Evolutionary conservation across 2,113 vertebrate species (phyloP).

Genomic region (Arizona elegans): DNA sequence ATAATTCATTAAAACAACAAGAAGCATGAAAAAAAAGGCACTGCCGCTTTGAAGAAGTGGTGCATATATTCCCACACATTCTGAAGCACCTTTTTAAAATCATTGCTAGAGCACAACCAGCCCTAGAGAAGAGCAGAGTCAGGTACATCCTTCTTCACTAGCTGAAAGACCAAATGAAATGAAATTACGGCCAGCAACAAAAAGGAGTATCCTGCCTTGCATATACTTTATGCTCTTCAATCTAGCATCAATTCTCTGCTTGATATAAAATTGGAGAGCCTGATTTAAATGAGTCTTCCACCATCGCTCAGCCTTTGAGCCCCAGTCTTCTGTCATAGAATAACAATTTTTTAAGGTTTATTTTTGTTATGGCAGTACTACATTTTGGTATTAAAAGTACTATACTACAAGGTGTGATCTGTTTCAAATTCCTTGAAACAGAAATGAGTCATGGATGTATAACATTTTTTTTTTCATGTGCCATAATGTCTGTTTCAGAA

Average conservation of each 20-base stretch:
- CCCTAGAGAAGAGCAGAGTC: background rate
- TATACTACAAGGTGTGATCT: background rate
- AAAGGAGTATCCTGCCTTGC: background rate
- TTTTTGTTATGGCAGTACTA: fast-evolving
- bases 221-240: background rate
- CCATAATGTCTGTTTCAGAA: constrained; percentile 50
- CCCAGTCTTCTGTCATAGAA: background rate
- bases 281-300: background rate
- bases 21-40: background rate
- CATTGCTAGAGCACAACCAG: background rate
- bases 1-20: background rate
- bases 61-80: background rate
- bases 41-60: background rate
- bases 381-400: constrained; percentile 10
- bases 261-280: background rate
- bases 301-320: background rate
- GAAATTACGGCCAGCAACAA: background rate
- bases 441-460: constrained; percentile 15
- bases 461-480: constrained; percentile 48
- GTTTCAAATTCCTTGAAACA: constrained; percentile 11
- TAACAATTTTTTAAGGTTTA: fast-evolving
- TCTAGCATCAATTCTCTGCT: background rate
- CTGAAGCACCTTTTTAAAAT: background rate
- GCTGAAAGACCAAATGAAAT: background rate
- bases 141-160: background rate